phyloP scores from a whole-genome alignment of 1,140 invertebrate genomes.

The Conopomorpha cramerella region DNA sequence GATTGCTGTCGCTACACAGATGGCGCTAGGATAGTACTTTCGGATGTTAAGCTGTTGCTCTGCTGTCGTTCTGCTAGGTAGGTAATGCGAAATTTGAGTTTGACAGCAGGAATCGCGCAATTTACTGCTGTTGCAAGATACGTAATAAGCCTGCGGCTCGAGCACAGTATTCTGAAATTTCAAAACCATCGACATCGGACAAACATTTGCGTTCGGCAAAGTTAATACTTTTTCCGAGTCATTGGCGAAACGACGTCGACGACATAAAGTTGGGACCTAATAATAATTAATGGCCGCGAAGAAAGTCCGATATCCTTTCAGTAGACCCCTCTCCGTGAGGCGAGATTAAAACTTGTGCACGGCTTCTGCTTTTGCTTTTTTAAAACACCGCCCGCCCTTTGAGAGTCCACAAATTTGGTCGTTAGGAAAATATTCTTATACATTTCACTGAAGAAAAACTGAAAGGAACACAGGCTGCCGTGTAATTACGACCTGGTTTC shows the following conservation, averaged over 20 bases:
- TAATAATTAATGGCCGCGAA: constrained; percentile 52
- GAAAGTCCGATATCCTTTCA: constrained; percentile 54
- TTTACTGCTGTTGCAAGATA: no score
- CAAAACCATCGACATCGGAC: no score
- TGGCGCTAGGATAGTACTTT: no score
- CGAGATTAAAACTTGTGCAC: constrained; percentile 52
- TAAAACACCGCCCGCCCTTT: constrained; percentile 18
- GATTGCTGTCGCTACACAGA: no score
- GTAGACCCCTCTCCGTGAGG: constrained; percentile 31
- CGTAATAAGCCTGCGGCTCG: no score
- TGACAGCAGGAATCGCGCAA: no score
- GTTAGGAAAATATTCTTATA: constrained; percentile 19
- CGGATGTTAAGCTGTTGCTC: no score
- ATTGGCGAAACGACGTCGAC: constrained; percentile 18
- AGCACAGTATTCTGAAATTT: no score
- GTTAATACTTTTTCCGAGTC: constrained; percentile 37
- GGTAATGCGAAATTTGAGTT: no score
- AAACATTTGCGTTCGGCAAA: no score
- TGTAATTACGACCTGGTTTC: background rate
- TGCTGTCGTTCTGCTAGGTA: no score
- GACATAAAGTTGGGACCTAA: constrained; percentile 35
- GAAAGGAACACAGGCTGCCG: background rate
- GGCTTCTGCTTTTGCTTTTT: constrained; percentile 21
- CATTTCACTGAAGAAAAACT: background rate
- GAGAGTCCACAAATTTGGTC: constrained; percentile 19